phyloP scores from a whole-genome alignment of 2,797 vertebrate genomes.

The Paedocypris micromegethes region DNA sequence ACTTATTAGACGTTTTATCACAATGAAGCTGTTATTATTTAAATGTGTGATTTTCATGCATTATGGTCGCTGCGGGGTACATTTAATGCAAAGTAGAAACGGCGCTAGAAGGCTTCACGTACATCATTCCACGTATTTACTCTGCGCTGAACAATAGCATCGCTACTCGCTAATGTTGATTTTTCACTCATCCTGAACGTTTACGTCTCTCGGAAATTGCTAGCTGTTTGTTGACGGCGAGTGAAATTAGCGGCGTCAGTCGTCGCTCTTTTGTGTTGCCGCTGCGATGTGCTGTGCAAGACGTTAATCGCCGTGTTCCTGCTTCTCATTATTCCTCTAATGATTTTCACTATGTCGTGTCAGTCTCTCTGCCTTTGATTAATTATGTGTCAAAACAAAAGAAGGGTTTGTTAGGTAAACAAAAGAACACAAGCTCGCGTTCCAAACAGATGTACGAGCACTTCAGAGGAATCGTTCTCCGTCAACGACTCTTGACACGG shows the following conservation, averaged over 20 bases:
- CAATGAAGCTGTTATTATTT: conserved; percentile 13
- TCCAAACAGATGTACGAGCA: conserved; percentile 12
- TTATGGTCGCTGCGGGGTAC: conserved; percentile 5
- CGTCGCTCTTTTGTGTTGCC: conserved; percentile 17
- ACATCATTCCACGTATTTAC: neutral
- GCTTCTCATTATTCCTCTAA: conserved; percentile 45
- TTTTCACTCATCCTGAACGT: conserved; percentile 49
- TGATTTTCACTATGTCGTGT: conserved; percentile 62
- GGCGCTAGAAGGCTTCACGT: neutral
- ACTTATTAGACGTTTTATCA: neutral
- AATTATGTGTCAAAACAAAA: conserved; percentile 70
- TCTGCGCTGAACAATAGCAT: neutral
- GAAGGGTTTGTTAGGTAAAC: conserved; percentile 67
- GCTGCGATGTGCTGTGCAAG: conserved; percentile 23
- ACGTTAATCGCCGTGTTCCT: conserved; percentile 27
- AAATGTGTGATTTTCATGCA: conserved; percentile 14
- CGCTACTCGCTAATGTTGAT: conserved; percentile 3
- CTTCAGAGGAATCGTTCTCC: conserved; percentile 26
- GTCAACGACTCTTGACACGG: conserved; percentile 24
- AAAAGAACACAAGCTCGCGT: conserved; percentile 45
- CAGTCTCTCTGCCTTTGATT: conserved; percentile 67
- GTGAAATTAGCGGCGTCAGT: conserved; percentile 24
- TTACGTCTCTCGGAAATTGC: conserved; percentile 14
- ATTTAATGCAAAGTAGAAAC: conserved; percentile 3
- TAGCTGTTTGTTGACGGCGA: conserved; percentile 19